A percentile compares a stretch with the other conserved stretches of the same genome.
phyloP scores from a whole-genome alignment of 2,888 invertebrate genomes.

The Diaprepes abbreviatus region DNA sequence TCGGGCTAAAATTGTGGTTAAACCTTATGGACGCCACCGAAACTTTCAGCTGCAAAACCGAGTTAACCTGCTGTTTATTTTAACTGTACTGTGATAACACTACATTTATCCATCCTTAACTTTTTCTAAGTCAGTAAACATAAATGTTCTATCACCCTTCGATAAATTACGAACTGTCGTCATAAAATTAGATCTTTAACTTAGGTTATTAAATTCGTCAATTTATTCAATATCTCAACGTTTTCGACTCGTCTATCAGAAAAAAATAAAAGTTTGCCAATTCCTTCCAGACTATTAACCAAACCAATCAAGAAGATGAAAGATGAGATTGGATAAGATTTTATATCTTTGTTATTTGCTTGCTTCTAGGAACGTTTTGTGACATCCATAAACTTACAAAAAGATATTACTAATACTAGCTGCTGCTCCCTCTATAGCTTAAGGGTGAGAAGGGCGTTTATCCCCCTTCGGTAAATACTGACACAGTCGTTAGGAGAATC shows the following conservation, averaged over 20 bases:
- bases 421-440: constrained; percentile 37
- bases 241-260: constrained; percentile 4
- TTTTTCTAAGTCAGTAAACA: background rate
- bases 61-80: too few species aligned
- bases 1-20: too few species aligned
- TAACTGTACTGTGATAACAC: too few species aligned
- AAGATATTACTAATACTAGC: constrained; percentile 57
- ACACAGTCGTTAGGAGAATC: constrained; percentile 1
- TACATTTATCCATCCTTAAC: too few species aligned
- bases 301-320: constrained; percentile 37
- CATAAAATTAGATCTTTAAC: constrained; percentile 2
- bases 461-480: constrained; percentile 21
- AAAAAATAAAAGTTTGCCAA: constrained; percentile 20
- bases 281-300: constrained; percentile 29
- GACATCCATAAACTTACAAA: constrained; percentile 55
- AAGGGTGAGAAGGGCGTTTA: constrained; percentile 23
- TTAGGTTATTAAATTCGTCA: constrained; percentile 4
- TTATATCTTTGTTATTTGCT: constrained; percentile 35
- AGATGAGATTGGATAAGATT: constrained; percentile 33
- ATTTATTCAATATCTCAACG: constrained; percentile 6
- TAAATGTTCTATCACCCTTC: background rate
- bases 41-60: too few species aligned
- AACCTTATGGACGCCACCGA: too few species aligned
- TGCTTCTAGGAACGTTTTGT: constrained; percentile 31
- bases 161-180: constrained; percentile 8